These are phyloP conservation scores for Myocastor coypus DNA, from an alignment of 2,113 vertebrate genomes.

Conservation along the genomic window DNA sequence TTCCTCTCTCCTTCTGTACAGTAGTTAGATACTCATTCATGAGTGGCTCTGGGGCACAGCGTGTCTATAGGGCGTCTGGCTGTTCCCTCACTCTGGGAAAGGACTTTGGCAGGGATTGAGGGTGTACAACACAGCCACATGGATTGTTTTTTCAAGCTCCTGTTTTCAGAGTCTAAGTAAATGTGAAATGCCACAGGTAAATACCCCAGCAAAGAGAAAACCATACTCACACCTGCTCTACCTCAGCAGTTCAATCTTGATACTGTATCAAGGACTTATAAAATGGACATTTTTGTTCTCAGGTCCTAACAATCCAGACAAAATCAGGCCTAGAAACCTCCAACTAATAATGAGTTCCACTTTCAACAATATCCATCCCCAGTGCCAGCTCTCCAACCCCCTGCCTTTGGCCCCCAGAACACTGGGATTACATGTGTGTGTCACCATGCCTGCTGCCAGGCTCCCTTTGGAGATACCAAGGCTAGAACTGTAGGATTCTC, in stretches of 20 bases:
- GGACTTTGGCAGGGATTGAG: slow-evolving; percentile 13
- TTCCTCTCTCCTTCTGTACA: slow-evolving; percentile 64
- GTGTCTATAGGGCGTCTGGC: neutral
- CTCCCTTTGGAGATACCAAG: neutral
- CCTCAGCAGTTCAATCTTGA: neutral
- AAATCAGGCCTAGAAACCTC: neutral
- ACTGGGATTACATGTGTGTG: neutral
- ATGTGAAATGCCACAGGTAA: neutral
- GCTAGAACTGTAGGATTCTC: neutral
- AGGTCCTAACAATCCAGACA: neutral
- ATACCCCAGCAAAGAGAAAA: neutral
- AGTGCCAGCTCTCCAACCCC: neutral
- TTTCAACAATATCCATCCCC: neutral
- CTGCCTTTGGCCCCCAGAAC: neutral
- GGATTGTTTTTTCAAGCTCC: neutral
- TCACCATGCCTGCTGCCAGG: neutral
- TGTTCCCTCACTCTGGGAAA: neutral
- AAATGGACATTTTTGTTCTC: neutral
- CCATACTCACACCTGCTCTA: neutral
- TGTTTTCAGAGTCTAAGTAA: slow-evolving; percentile 30
- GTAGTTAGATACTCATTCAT: neutral
- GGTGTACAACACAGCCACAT: neutral
- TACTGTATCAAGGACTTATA: neutral
- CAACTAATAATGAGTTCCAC: neutral
- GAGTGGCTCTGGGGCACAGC: neutral